Conservation (phyloP, 2,113 vertebrate species). For the Mastomys natalensis region DNA sequence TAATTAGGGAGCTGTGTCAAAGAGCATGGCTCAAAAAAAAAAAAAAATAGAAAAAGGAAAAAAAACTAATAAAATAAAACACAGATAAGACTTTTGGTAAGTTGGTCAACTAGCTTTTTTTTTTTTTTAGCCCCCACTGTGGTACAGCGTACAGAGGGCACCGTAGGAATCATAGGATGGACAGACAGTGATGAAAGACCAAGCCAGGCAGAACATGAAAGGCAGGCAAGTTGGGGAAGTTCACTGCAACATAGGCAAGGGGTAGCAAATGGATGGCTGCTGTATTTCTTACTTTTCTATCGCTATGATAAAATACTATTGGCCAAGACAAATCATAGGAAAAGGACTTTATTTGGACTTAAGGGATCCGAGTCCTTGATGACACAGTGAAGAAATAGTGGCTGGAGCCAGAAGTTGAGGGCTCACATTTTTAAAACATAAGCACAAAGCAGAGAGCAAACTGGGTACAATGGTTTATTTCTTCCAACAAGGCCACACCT, state of each 20-base stretch:
- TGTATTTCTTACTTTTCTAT: background rate
- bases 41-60: no score
- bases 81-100: background rate
- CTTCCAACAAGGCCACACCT: background rate
- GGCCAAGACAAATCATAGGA: background rate
- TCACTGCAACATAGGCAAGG: background rate
- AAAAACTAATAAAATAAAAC: background rate
- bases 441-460: background rate
- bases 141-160: background rate
- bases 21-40: background rate
- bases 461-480: background rate
- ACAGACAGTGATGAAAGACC: background rate
- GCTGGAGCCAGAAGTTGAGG: background rate
- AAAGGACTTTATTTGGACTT: background rate
- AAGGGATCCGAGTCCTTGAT: background rate
- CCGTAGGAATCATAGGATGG: background rate
- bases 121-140: accelerated
- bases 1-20: slow-evolving; percentile 5
- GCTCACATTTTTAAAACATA: background rate
- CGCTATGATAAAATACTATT: background rate
- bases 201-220: background rate
- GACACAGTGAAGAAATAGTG: background rate
- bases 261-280: no score
- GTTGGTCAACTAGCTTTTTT: background rate
- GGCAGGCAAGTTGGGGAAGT: background rate